Evolutionary conservation across 2,888 invertebrate genomes (phyloP), one percentile per base, ranked within the genome.

Genomic region (Melieria omissa): DNA sequence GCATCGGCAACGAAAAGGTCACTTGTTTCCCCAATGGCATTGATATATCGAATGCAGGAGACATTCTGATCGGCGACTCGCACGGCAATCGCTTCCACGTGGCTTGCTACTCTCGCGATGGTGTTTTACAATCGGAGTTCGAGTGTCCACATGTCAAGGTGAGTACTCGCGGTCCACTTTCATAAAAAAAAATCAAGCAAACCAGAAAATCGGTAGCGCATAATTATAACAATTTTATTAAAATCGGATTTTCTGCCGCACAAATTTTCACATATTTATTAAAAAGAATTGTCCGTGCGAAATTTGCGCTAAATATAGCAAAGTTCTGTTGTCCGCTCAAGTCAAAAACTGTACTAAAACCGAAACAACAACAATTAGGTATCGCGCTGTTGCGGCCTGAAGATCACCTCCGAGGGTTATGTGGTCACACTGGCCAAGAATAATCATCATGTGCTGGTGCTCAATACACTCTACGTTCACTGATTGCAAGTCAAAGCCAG

Each of bases 61-160:
- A 98, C 88, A 95, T 98, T 74, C 91, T 98, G 77, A 96, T 98
- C 81, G 98, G 98, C 14, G 98, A 98, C 88, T 97, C 97, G 66
- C 98, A 98, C 88, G 98, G 98, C 62, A 98, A 98, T 89, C 93
- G 97, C 82, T 98, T 98, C 87, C 98, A 98, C 86, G 97, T 98
- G 70, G 97, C 97, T 73, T 97, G 98, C 71, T 98, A 97, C 88
- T 94, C 95, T 70, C 91, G 95, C 66, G 95, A 96, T 81, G 97
- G 97, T 66, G 90, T 91, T 69, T 89, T 95, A 70, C 92, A 95
- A 84, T 94, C 95, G 0, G 97, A 98, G 88, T 98, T 97, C 86
- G 97, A 98, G 88, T 98, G 98, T 88, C 98, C 98, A 67, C 96
- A 97, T 85, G 97, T 98, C 74, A 98, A 98, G 92, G 98, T 97